These are phyloP conservation scores for Himalopsyche tibetana DNA, from an alignment of 2,888 invertebrate species.

Conservation along the genomic window DNA sequence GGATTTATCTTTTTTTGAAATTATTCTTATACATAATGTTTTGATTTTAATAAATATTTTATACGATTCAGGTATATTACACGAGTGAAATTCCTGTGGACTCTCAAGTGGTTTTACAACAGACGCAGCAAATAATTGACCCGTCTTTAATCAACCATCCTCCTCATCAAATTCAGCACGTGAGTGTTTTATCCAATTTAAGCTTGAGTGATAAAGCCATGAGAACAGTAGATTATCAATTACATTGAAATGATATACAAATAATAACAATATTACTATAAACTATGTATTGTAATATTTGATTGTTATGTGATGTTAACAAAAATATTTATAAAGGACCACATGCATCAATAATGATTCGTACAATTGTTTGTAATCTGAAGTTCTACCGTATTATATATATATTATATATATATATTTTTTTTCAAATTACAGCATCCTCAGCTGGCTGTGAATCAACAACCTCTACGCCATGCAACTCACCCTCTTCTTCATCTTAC, in stretches of 20 bases:
- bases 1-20: too few species aligned
- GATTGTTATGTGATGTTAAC: too few species aligned
- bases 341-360: background rate
- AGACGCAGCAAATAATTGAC: slow-evolving; percentile 77
- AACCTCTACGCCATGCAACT: slow-evolving; percentile 54
- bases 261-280: too few species aligned
- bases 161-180: slow-evolving; percentile 73
- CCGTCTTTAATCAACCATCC: slow-evolving; percentile 77
- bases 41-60: too few species aligned
- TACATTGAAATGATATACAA: too few species aligned
- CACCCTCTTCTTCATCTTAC: slow-evolving; percentile 66
- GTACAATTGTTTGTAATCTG: background rate
- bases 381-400: background rate
- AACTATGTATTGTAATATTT: too few species aligned
- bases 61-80: slow-evolving; percentile 74
- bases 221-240: too few species aligned
- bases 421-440: slow-evolving; percentile 67
- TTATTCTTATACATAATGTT: too few species aligned
- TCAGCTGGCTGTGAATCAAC: slow-evolving; percentile 58
- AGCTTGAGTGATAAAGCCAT: too few species aligned
- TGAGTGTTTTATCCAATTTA: slow-evolving; percentile 69
- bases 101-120: slow-evolving; percentile 78
- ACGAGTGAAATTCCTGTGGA: slow-evolving; percentile 77
- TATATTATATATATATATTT: background rate
- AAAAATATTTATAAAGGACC: too few species aligned